Evolutionary conservation across 2,888 invertebrate genomes (phyloP).

Genomic region (Erynnis tages): DNA sequence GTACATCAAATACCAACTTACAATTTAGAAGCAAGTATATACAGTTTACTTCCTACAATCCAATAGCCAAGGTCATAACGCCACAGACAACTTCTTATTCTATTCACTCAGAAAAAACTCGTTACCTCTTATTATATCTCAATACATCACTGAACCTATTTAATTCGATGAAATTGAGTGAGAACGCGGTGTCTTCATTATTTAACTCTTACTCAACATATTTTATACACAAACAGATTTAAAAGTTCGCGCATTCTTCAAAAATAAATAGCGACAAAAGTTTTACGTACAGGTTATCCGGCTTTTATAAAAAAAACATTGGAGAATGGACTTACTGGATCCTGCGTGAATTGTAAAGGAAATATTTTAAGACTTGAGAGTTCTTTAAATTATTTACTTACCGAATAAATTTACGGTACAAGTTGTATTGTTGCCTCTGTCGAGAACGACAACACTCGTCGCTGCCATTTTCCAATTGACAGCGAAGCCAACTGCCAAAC

Average conservation of each 20-base stretch:
- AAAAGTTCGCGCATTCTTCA: constrained; percentile 69
- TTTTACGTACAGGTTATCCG: constrained; percentile 59
- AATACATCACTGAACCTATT: constrained; percentile 7
- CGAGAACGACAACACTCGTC: constrained; percentile 96
- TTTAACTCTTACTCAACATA: constrained; percentile 1
- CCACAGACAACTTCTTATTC: constrained; percentile 67
- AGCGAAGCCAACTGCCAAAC: constrained; percentile 69
- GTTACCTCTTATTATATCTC: constrained; percentile 44
- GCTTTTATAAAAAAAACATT: constrained; percentile 33
- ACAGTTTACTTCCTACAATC: constrained; percentile 81
- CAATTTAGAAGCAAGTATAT: constrained; percentile 79
- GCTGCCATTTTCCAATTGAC: constrained; percentile 87
- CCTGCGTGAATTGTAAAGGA: too few species aligned
- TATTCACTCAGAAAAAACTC: constrained; percentile 71
- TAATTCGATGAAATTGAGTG: too few species aligned
- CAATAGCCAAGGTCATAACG: constrained; percentile 78
- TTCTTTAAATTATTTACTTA: constrained; percentile 74
- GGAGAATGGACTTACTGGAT: too few species aligned
- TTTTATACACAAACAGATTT: constrained; percentile 44
- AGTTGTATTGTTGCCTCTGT: constrained; percentile 97
- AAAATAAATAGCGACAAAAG: constrained; percentile 53
- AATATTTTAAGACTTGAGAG: too few species aligned
- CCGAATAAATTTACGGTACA: constrained; percentile 98
- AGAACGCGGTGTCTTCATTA: too few species aligned
- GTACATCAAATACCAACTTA: constrained; percentile 79